phyloP scores from a whole-genome alignment of 2,113 vertebrate genomes.

The Tylochromis polylepis region DNA sequence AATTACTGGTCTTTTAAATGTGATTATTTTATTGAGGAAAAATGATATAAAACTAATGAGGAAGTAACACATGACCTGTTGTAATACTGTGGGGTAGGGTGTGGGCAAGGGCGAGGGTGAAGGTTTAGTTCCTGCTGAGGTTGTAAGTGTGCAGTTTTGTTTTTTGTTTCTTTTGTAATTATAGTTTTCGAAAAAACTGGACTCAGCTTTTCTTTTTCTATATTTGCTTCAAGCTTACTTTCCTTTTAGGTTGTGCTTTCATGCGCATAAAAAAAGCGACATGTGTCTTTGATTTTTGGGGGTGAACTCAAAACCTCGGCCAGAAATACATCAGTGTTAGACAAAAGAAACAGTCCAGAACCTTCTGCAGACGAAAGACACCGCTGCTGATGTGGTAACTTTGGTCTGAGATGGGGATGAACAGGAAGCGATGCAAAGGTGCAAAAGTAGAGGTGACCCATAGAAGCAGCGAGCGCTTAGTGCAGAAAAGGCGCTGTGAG shows the following conservation, averaged over 20 bases:
- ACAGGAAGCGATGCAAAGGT: not conserved
- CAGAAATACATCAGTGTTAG: not conserved
- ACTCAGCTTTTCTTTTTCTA: not conserved
- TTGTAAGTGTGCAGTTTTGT: fast-evolving
- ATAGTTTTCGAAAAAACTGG: not conserved
- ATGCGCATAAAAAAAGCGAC: not conserved
- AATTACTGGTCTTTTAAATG: not conserved
- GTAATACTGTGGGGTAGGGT: not conserved
- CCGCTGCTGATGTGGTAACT: not conserved
- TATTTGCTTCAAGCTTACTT: not conserved
- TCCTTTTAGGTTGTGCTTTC: not conserved
- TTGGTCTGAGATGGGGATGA: not conserved
- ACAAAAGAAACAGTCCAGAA: not conserved
- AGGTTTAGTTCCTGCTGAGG: not conserved
- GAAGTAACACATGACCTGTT: not conserved
- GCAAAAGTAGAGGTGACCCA: not conserved
- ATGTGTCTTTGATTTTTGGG: not conserved
- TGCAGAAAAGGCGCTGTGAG: fast-evolving
- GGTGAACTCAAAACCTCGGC: not conserved
- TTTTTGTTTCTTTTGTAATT: not conserved
- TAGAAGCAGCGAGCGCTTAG: not conserved
- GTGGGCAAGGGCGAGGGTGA: fast-evolving
- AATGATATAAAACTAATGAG: not conserved
- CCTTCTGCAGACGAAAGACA: not conserved
- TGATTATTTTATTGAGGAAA: not conserved